These are phyloP conservation scores for Nothoprocta perdicaria DNA, from an alignment of 2,113 vertebrate species.

Conservation along the genomic window DNA sequence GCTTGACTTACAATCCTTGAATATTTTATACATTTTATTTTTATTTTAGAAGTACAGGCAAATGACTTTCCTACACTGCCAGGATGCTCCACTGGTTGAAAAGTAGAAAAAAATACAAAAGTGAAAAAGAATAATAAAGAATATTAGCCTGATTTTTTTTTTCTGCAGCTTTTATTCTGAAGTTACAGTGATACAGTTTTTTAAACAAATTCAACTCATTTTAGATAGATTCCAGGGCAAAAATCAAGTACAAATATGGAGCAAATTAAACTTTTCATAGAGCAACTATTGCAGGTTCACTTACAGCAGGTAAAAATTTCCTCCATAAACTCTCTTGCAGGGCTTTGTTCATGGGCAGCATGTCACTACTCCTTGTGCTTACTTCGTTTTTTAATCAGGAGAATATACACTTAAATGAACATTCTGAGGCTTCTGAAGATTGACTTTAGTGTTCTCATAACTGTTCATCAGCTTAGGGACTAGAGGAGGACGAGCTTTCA, in stretches of 20 bases:
- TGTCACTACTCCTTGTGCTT: background rate
- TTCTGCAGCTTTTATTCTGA: background rate
- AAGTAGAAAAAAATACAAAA: background rate
- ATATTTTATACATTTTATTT: background rate
- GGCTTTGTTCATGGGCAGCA: background rate
- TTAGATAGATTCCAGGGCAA: background rate
- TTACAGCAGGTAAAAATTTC: background rate
- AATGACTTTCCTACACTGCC: background rate
- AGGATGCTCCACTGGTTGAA: background rate
- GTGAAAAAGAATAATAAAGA: background rate
- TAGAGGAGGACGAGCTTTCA: background rate
- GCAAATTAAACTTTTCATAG: background rate
- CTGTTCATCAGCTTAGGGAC: background rate
- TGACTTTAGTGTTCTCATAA: background rate
- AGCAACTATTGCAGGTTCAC: background rate
- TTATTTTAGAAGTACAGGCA: background rate
- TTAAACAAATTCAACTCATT: background rate
- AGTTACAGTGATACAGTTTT: background rate
- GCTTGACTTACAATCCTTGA: background rate
- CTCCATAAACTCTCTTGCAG: background rate
- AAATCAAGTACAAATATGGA: background rate
- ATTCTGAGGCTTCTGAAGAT: background rate
- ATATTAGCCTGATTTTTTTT: background rate
- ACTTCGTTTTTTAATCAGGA: background rate
- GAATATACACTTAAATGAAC: background rate